Evolutionary conservation across 1,140 invertebrate genomes (phyloP).

Genomic region (Drosophila burlai): DNA sequence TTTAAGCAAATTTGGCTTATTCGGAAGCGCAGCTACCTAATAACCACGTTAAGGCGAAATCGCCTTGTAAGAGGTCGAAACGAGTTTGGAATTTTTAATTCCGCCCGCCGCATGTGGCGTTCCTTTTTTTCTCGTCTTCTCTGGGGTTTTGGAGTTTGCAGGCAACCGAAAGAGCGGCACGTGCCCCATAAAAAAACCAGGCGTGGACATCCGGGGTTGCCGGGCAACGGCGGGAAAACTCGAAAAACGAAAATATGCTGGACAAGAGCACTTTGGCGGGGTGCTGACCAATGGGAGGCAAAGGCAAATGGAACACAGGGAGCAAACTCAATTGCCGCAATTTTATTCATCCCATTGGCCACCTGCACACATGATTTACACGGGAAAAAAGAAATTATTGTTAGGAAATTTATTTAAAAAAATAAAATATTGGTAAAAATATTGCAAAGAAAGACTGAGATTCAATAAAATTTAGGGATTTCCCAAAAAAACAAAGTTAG

Average conservation of each 20-base stretch:
- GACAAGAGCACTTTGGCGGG: constrained; percentile 21
- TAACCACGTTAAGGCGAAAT: constrained; percentile 64
- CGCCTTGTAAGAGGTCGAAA: constrained; percentile 67
- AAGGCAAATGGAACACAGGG: constrained; percentile 15
- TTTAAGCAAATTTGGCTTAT: constrained; percentile 59
- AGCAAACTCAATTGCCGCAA: constrained; percentile 50
- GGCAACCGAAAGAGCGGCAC: constrained; percentile 35
- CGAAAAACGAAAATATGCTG: constrained; percentile 56
- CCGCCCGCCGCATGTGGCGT: constrained; percentile 41
- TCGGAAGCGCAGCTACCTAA: constrained; percentile 39
- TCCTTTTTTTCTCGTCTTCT: neutral
- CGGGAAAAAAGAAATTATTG: neutral
- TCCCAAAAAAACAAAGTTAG: no score
- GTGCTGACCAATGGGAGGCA: constrained; percentile 31
- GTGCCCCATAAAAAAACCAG: constrained; percentile 55
- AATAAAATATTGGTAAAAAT: neutral
- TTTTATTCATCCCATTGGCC: constrained; percentile 58
- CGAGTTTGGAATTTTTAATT: constrained; percentile 79
- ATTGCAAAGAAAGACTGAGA: no score
- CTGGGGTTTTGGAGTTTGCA: neutral
- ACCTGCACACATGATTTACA: constrained; percentile 52
- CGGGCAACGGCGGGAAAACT: constrained; percentile 2
- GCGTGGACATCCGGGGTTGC: neutral
- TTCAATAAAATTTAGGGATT: no score
- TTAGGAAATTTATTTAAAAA: neutral